Conservation (phyloP, 2,113 vertebrate species). For the Dicaeum eximium region DNA sequence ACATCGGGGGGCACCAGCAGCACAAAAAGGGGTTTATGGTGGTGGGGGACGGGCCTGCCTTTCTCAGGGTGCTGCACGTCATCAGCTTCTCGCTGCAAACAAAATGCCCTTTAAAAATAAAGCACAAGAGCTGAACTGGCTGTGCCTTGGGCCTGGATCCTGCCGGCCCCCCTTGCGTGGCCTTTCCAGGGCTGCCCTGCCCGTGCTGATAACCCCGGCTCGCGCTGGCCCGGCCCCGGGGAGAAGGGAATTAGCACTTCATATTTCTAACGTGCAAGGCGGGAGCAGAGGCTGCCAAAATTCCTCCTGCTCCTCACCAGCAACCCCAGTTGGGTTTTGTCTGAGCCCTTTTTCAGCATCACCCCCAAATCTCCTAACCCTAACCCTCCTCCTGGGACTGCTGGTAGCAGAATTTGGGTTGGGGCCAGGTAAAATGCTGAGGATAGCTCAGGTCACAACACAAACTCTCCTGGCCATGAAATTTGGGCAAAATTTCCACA, state of each 20-base stretch:
- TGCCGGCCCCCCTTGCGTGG: fast-evolving
- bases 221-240: neutral
- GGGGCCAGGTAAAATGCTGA: neutral
- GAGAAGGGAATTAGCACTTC: conserved; percentile 57
- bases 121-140: neutral
- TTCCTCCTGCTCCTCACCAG: neutral
- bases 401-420: too few species aligned
- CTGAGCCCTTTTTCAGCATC: neutral
- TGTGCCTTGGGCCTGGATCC: neutral
- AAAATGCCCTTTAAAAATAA: conserved; percentile 18
- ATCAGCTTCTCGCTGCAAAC: neutral
- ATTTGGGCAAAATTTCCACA: neutral
- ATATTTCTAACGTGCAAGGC: neutral
- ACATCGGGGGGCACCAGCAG: neutral
- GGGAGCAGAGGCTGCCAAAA: neutral
- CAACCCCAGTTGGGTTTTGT: neutral
- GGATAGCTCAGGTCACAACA: neutral
- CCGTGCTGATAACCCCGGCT: neutral
- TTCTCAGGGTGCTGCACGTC: neutral
- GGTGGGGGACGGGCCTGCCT: neutral
- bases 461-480: neutral
- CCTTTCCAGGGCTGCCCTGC: neutral
- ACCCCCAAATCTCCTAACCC: neutral
- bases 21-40: conserved; percentile 1
- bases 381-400: neutral